Evolutionary conservation across 1,140 invertebrate genomes (phyloP).

Genomic region (Spodoptera litura): DNA sequence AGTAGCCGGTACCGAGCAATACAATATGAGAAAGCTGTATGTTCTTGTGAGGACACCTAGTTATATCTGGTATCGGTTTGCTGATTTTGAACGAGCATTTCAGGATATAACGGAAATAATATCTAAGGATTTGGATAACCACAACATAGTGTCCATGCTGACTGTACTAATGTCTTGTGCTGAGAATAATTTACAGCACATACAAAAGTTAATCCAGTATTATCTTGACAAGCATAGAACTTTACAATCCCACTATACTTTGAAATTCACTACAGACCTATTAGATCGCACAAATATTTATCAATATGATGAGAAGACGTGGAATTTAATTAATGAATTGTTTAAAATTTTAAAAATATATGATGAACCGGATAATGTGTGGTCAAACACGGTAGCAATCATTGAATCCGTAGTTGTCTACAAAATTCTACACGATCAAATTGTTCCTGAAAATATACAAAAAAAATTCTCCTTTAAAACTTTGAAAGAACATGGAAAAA

Average conservation of each 20-base stretch:
- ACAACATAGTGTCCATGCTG: conserved; percentile 60
- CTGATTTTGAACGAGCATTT: conserved; percentile 67
- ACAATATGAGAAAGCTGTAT: conserved; percentile 48
- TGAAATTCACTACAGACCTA: conserved; percentile 58
- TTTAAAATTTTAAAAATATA: conserved; percentile 60
- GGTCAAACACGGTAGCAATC: conserved; percentile 28
- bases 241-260: conserved; percentile 48
- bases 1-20: conserved; percentile 47
- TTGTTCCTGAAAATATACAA: conserved; percentile 59
- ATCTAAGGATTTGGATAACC: conserved; percentile 43
- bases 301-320: conserved; percentile 58
- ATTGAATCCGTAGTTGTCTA: conserved; percentile 65
- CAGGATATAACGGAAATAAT: conserved; percentile 63
- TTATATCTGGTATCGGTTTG: conserved; percentile 66
- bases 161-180: conserved; percentile 58
- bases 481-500: conserved; percentile 58
- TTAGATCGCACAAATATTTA: conserved; percentile 55
- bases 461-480: conserved; percentile 64
- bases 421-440: conserved; percentile 56
- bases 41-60: background rate
- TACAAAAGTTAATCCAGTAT: conserved; percentile 63
- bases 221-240: conserved; percentile 62
- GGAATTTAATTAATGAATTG: conserved; percentile 65
- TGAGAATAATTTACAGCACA: conserved; percentile 53
- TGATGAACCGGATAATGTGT: conserved; percentile 23